phyloP scores from a whole-genome alignment of 2,797 vertebrate species.

The Champsocephalus gunnari region DNA sequence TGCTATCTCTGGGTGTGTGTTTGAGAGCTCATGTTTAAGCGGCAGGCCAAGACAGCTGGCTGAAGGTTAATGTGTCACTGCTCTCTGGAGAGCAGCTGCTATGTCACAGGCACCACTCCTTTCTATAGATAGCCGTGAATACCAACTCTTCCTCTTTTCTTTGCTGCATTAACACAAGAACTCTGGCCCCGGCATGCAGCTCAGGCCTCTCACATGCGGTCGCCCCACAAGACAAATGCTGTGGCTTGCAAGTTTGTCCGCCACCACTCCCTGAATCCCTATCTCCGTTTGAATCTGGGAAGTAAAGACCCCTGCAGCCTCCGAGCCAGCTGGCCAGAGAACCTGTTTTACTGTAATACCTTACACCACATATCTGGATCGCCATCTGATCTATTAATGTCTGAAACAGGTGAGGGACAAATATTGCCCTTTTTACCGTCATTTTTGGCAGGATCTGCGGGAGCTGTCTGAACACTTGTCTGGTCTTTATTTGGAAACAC shows the following conservation, averaged over 20 bases:
- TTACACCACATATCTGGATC: slow-evolving; percentile 46
- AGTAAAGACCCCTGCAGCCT: slow-evolving; percentile 21
- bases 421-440: slow-evolving; percentile 44
- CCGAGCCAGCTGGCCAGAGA: slow-evolving; percentile 49
- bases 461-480: slow-evolving; percentile 49
- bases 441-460: slow-evolving; percentile 54
- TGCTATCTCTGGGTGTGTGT: neutral
- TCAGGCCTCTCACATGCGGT: slow-evolving; percentile 46
- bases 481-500: slow-evolving; percentile 66
- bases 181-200: slow-evolving; percentile 31
- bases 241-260: slow-evolving; percentile 42
- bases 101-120: slow-evolving; percentile 71
- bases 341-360: slow-evolving; percentile 53
- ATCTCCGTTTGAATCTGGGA: slow-evolving; percentile 36
- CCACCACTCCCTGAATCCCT: slow-evolving; percentile 53
- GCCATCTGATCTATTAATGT: slow-evolving; percentile 53
- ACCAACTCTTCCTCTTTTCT: slow-evolving; percentile 78
- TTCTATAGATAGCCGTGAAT: slow-evolving; percentile 82
- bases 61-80: slow-evolving; percentile 83
- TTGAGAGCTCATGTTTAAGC: slow-evolving; percentile 58
- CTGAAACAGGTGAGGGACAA: slow-evolving; percentile 69
- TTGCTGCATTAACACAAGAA: slow-evolving; percentile 61
- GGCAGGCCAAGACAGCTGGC: slow-evolving; percentile 74
- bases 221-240: slow-evolving; percentile 61
- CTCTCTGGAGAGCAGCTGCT: slow-evolving; percentile 78